Evolutionary conservation across 2,888 invertebrate species (phyloP), one percentile per base, ranked within the genome.

Genomic region (Siphlonurus alternatus): DNA sequence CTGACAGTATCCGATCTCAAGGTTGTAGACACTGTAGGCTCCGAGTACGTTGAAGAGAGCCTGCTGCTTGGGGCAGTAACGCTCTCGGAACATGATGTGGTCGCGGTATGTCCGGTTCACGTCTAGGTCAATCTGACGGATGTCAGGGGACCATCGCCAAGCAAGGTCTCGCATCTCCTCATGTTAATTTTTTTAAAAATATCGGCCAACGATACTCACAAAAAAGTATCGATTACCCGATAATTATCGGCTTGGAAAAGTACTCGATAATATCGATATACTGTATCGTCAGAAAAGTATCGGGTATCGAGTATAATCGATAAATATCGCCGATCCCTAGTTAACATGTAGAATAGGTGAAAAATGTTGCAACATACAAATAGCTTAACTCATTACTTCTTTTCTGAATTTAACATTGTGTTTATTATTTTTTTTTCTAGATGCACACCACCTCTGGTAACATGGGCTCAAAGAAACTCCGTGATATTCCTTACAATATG

Each of bases 31-130:
- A 71, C 96, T 95, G 77, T 99, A 99, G 5, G 99, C 98, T 71
- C 93, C 93, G 67, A 99, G 79, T 64, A 99, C 92, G 77, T 96
- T 94, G 74, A 99, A 98, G 71, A 99, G 81, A 64, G 93, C 92
- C 74, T 90, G 90, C 76, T 99, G 99, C 77, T 94, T 93, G 71
- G 92, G 87, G 73, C 93, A 92, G 78, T 97, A 99, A 73, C 98
- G 81, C 76, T 94, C 91, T 70, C 96, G 77, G 73, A 82, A 84
- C 77, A 80, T 91, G 72, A 93, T 87, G 77, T 99, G 94, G 80
- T 99, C 96, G 71, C 98, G 84, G 77, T 97, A 99, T 73, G 99
- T 99, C 70, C 99, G 83, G 78, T 99, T 99, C 18, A 99, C 97
- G 80, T 99, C 99, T 25, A 99, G 88, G 80, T 99, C 99, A 71